phyloP scores from a whole-genome alignment of 2,888 invertebrate genomes.

The Drosophila trichaetosa region DNA sequence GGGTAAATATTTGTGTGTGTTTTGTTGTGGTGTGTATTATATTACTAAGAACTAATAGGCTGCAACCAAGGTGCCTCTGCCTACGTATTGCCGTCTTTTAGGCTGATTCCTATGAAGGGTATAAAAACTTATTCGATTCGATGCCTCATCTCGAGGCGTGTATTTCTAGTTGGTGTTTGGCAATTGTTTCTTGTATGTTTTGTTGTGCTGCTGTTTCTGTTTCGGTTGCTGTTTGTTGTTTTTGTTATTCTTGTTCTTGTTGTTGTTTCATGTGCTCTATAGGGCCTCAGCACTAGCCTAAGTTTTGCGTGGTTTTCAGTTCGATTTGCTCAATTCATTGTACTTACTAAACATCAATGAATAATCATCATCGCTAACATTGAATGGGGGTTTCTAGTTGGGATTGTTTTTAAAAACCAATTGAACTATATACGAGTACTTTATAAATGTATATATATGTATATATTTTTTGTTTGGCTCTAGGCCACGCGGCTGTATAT shows the following conservation, averaged over 20 bases:
- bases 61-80: slow-evolving; percentile 41
- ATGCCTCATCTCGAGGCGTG: slow-evolving; percentile 26
- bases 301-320: slow-evolving; percentile 23
- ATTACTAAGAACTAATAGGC: slow-evolving; percentile 5
- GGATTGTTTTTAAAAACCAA: slow-evolving; percentile 24
- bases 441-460: slow-evolving; percentile 13
- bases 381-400: slow-evolving; percentile 21
- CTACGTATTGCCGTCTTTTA: slow-evolving; percentile 43
- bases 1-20: slow-evolving; percentile 21
- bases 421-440: slow-evolving; percentile 38
- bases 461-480: slow-evolving; percentile 12
- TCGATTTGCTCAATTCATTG: slow-evolving; percentile 37
- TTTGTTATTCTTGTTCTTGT: slow-evolving; percentile 28
- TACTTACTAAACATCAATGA: slow-evolving; percentile 70
- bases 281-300: slow-evolving; percentile 71
- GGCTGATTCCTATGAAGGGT: slow-evolving; percentile 67
- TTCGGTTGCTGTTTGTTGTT: slow-evolving; percentile 29
- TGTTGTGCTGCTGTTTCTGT: slow-evolving; percentile 10
- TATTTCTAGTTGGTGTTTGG: slow-evolving; percentile 17
- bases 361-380: slow-evolving; percentile 32
- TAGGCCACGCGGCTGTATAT: slow-evolving; percentile 40
- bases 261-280: slow-evolving; percentile 61
- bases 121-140: slow-evolving; percentile 66
- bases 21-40: slow-evolving; percentile 7
- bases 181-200: slow-evolving; percentile 8